phyloP scores from a whole-genome alignment of 2,113 vertebrate species.

The Oostethus manadensis region DNA sequence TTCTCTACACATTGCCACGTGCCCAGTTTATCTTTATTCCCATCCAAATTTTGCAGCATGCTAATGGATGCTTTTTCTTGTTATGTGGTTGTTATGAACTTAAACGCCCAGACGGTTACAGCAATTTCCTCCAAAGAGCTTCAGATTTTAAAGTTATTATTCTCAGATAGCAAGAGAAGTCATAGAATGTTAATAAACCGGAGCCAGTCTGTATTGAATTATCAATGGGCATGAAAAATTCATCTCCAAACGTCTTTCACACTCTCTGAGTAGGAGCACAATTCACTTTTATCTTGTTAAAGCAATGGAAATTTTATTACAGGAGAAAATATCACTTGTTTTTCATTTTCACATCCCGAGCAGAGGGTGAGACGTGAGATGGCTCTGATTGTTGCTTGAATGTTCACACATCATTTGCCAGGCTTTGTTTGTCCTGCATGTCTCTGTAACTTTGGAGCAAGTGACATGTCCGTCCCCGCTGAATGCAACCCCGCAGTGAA shows the following conservation, averaged over 20 bases:
- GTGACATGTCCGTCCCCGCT: slow-evolving; percentile 42
- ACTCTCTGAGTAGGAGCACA: slow-evolving; percentile 62
- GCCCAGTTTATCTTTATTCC: slow-evolving; percentile 13
- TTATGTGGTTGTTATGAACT: slow-evolving; percentile 8
- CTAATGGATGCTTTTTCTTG: slow-evolving; percentile 8
- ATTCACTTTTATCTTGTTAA: slow-evolving; percentile 76
- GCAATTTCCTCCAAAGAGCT: slow-evolving; percentile 31
- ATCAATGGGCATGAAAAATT: slow-evolving; percentile 74
- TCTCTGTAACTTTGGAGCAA: slow-evolving; percentile 35
- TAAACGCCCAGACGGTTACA: slow-evolving; percentile 19
- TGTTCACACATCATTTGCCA: slow-evolving; percentile 51
- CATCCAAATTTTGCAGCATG: slow-evolving; percentile 4
- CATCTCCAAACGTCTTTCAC: slow-evolving; percentile 67
- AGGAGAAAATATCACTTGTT: slow-evolving; percentile 70
- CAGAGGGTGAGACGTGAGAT: slow-evolving; percentile 45
- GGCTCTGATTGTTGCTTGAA: slow-evolving; percentile 57
- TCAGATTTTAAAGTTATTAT: slow-evolving; percentile 62
- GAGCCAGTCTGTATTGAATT: slow-evolving; percentile 70
- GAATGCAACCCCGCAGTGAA: slow-evolving; percentile 34
- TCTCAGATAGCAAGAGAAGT: slow-evolving; percentile 53
- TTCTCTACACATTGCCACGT: not conserved
- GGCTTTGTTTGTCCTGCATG: slow-evolving; percentile 32
- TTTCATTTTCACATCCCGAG: slow-evolving; percentile 62
- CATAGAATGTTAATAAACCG: slow-evolving; percentile 72
- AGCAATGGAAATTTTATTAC: slow-evolving; percentile 70